Evolutionary conservation across 2,113 vertebrate species (phyloP).

Genomic region (Poicephalus gulielmi): DNA sequence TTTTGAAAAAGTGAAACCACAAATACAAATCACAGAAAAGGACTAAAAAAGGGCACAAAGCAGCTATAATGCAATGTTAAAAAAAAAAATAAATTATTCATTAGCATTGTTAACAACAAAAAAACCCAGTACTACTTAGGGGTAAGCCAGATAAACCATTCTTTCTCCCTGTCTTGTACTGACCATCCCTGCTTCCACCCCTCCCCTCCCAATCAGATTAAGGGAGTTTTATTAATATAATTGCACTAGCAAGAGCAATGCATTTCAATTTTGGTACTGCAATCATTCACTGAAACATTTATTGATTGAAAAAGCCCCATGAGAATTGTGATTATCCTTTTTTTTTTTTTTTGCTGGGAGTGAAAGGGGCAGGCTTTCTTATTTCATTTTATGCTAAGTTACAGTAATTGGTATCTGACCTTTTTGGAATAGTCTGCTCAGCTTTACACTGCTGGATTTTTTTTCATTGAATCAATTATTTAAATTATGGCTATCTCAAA

Average conservation of each 20-base stretch:
- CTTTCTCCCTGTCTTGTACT: background rate
- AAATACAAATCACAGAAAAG: background rate
- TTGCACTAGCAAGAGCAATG: conserved; percentile 20
- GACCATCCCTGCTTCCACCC: background rate
- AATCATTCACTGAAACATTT: conserved; percentile 53
- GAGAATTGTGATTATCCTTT: conserved; percentile 58
- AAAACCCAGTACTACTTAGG: background rate
- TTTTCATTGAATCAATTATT: conserved; percentile 74
- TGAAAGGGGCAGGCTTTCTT: conserved; percentile 59
- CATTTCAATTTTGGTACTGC: conserved; percentile 36
- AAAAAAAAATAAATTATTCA: background rate
- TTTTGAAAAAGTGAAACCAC: background rate
- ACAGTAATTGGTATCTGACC: conserved; percentile 73
- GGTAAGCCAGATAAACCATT: background rate
- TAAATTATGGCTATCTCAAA: conserved; percentile 71
- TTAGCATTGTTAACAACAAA: background rate
- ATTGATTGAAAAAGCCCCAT: conserved; percentile 66
- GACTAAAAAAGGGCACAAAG: background rate
- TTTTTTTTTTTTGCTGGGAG: background rate
- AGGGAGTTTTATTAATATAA: background rate
- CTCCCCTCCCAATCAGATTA: background rate
- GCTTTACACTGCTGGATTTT: conserved; percentile 32
- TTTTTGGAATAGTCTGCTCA: conserved; percentile 68
- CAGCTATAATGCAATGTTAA: background rate
- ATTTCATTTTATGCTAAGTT: conserved; percentile 74